Evolutionary conservation across 2,888 invertebrate genomes (phyloP), one percentile per base, ranked within the genome.

Genomic region (Camponotus fellah): DNA sequence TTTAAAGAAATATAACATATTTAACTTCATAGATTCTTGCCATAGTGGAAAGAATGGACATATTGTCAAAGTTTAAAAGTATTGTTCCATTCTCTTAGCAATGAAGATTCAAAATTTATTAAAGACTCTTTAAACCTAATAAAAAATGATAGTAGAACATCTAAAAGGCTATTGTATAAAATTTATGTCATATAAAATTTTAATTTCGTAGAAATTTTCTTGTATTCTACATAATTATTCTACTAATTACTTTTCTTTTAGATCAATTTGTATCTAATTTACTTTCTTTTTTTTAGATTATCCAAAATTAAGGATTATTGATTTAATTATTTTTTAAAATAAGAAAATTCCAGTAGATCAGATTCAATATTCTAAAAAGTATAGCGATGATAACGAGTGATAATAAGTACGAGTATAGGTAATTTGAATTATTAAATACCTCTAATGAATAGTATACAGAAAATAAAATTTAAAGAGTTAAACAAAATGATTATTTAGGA

Each of bases 291-390:
- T 26, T 58, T 43, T 32, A 74, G 60, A 32, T 40, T 43, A 17
- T 17, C 60, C 32, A n/a, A 68, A 10, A 49, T 81, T 62, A 68
- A 3, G 64, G 26, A 60, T 40, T 49, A 17, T 37, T 58, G 12
- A 17, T 34, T 12, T 26, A 2, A 10, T 26, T 56, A 66, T n/a
- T 17, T 37, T 43, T 56, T 8, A n/a, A 34, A 68, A 58, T 56
- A 83, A 8, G 83, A 85, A 84, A n/a, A 97, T 97, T 97, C 97
- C 97, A 3, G 96, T 96, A 58, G 97, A 98, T 93, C 97, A 97
- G 94, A 98, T 99, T 92, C 98, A 98, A 92, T 99, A 99, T 95
- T 99, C 98, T 0, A 98, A 98, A 93, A 98, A 98, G 94, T 99
- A 99, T 93, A 96, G 95, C 87, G 99, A 99, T 95, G 97, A 97